phyloP scores from a whole-genome alignment of 2,888 invertebrate species.

The Tridacna gigas region DNA sequence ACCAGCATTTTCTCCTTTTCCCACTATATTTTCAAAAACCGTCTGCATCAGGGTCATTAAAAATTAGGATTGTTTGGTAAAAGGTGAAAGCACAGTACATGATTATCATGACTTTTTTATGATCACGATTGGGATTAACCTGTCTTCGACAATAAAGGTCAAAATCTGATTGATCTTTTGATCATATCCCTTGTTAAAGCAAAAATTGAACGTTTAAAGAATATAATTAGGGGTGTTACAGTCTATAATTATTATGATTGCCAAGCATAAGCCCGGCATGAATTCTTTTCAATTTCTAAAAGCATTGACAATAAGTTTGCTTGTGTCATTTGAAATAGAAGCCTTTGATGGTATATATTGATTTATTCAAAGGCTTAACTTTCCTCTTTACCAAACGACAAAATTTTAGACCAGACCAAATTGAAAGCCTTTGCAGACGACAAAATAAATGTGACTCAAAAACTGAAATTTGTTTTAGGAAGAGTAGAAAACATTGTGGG shows the following conservation, averaged over 20 bases:
- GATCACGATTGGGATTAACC: not conserved
- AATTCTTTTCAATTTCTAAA: constrained; percentile 20
- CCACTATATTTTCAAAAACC: not conserved
- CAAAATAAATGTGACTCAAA: too few species aligned
- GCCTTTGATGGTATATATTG: not conserved
- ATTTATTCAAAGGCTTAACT: not conserved
- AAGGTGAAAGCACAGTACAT: too few species aligned
- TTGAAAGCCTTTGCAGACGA: too few species aligned
- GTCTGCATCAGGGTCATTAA: too few species aligned
- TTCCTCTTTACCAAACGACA: too few species aligned
- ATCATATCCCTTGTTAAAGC: constrained; percentile 33
- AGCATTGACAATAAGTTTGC: not conserved
- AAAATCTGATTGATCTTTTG: constrained; percentile 13
- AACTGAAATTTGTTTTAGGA: too few species aligned
- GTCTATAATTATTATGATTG: constrained; percentile 47
- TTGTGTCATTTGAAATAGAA: not conserved
- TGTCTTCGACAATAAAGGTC: not conserved
- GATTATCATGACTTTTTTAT: too few species aligned
- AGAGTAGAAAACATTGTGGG: too few species aligned
- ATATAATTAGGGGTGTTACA: constrained; percentile 49
- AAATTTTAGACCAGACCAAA: too few species aligned
- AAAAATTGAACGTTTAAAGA: constrained; percentile 35
- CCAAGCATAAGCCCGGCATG: constrained; percentile 9
- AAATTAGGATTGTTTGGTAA: too few species aligned
- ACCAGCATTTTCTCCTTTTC: not conserved